Percentiles rank a stretch among this genome's conserved stretches.
These are phyloP conservation scores for Sinohyriopsis cumingii DNA, from an alignment of 2,888 invertebrate species.

Conservation along the genomic window DNA sequence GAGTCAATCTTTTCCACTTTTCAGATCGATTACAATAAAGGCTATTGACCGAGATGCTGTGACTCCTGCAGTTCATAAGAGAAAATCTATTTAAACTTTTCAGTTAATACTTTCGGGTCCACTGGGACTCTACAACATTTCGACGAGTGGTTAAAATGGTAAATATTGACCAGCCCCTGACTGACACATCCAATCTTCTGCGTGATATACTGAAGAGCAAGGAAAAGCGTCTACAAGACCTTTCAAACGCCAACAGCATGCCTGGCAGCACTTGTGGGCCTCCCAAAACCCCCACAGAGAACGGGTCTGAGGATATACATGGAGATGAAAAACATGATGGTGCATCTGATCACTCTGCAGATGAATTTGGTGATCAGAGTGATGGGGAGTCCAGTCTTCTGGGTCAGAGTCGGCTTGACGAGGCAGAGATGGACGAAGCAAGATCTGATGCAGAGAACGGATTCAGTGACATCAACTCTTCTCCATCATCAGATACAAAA, in stretches of 20 bases:
- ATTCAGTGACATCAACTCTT: slow-evolving; percentile 25
- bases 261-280: slow-evolving; percentile 18
- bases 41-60: no score
- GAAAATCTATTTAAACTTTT: no score
- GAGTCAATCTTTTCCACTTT: no score
- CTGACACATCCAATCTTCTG: slow-evolving; percentile 80
- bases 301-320: slow-evolving; percentile 10
- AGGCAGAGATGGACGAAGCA: slow-evolving; percentile 34
- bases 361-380: slow-evolving; percentile 44
- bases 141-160: slow-evolving; percentile 28
- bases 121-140: no score
- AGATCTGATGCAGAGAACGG: slow-evolving; percentile 34
- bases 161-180: slow-evolving; percentile 34
- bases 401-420: slow-evolving; percentile 32
- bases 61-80: no score
- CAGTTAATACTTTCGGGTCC: no score
- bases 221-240: slow-evolving; percentile 81
- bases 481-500: slow-evolving; percentile 41
- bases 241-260: slow-evolving; percentile 27
- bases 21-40: no score
- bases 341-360: slow-evolving; percentile 38
- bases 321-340: slow-evolving; percentile 38
- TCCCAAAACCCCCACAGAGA: slow-evolving; percentile 22
- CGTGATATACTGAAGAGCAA: slow-evolving; percentile 90
- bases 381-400: slow-evolving; percentile 45